These are phyloP conservation scores for Panthera leo DNA, from an alignment of 2,113 vertebrate species.

Conservation along the genomic window DNA sequence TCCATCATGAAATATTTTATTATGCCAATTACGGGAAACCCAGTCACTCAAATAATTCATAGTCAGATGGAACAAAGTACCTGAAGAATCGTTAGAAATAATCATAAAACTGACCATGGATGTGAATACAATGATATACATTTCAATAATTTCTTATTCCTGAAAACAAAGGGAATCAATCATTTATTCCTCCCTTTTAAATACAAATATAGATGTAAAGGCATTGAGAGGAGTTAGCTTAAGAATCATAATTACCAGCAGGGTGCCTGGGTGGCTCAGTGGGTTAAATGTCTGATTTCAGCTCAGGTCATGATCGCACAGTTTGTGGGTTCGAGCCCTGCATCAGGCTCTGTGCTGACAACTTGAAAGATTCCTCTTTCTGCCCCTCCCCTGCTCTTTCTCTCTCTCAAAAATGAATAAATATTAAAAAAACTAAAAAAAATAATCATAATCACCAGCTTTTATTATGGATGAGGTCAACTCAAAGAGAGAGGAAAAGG, in stretches of 20 bases:
- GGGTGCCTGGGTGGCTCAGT: no score
- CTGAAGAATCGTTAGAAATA: constrained; percentile 42
- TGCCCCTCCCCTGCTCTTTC: no score
- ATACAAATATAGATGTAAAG: constrained; percentile 46
- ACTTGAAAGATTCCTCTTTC: no score
- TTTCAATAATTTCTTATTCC: constrained; percentile 55
- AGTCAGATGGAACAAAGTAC: constrained; percentile 50
- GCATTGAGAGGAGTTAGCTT: not conserved
- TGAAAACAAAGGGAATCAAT: constrained; percentile 62
- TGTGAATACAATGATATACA: constrained; percentile 14
- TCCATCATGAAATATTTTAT: constrained; percentile 57
- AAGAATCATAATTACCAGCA: not conserved
- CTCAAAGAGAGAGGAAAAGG: constrained; percentile 65
- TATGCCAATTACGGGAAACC: constrained; percentile 54
- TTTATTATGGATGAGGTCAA: constrained; percentile 50
- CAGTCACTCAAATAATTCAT: constrained; percentile 58
- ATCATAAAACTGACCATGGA: constrained; percentile 60
- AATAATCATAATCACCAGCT: constrained; percentile 14
- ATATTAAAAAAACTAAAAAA: no score
- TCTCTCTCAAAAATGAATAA: no score
- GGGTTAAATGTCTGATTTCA: no score
- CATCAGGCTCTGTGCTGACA: no score
- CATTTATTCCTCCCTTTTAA: constrained; percentile 40
- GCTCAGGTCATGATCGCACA: no score
- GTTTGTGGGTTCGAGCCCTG: no score